phyloP scores from a whole-genome alignment of 2,888 invertebrate genomes.

The Brachyopa scutellaris region DNA sequence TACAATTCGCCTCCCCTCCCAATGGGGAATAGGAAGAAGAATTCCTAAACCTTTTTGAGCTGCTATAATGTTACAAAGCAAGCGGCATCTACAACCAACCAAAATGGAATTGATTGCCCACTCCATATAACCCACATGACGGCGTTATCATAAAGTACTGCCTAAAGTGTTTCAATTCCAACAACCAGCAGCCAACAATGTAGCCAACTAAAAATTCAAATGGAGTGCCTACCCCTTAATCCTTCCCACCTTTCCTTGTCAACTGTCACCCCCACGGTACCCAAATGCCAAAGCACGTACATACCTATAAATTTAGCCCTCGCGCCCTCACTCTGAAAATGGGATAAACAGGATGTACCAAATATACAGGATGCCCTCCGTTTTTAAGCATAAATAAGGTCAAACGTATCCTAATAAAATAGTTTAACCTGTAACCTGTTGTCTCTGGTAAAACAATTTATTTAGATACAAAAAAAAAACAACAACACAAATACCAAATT shows the following conservation, averaged over 20 bases:
- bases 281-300: conserved; percentile 18
- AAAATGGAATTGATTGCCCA: conserved; percentile 12
- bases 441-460: conserved; percentile 60
- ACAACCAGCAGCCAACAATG: conserved; percentile 41
- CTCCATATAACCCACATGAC: conserved; percentile 33
- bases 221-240: conserved; percentile 18
- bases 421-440: conserved; percentile 64
- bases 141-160: conserved; percentile 37
- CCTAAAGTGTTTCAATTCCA: conserved; percentile 44
- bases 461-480: no score
- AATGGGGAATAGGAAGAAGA: neutral
- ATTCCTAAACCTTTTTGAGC: neutral
- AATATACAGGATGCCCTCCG: conserved; percentile 17
- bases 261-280: neutral
- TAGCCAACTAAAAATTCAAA: conserved; percentile 6
- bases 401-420: conserved; percentile 68
- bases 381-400: conserved; percentile 60
- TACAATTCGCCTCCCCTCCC: no score
- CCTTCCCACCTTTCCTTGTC: conserved; percentile 3
- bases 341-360: conserved; percentile 23
- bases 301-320: conserved; percentile 33
- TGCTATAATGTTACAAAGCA: no score
- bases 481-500: no score
- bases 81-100: no score
- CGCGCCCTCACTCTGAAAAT: conserved; percentile 5